phyloP scores from a whole-genome alignment of 2,888 invertebrate genomes.

The Archips crataeganus region DNA sequence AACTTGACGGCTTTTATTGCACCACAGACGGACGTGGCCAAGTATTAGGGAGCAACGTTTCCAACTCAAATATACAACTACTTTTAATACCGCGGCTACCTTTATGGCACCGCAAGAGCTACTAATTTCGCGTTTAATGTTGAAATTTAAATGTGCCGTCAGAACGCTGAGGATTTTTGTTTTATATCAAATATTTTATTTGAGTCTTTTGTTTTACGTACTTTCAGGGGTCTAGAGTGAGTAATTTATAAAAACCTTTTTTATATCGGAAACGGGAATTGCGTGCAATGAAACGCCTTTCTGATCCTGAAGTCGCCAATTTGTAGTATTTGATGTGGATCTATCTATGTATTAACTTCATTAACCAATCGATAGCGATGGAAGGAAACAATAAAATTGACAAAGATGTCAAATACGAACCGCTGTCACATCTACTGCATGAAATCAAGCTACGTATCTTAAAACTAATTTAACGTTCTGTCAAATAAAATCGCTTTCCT shows the following conservation, averaged over 20 bases:
- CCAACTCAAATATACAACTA: conserved; percentile 27
- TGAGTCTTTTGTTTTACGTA: background rate
- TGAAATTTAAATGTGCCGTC: conserved; percentile 29
- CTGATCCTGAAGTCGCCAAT: too few species aligned
- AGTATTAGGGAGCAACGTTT: conserved; percentile 35
- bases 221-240: conserved; percentile 10
- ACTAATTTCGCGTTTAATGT: conserved; percentile 37
- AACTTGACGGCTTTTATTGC: conserved; percentile 43
- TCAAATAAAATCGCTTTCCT: conserved; percentile 4
- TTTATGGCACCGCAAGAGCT: conserved; percentile 33
- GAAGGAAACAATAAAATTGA: too few species aligned
- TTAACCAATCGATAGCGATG: background rate
- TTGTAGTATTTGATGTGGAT: too few species aligned
- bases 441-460: background rate
- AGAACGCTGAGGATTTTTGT: background rate
- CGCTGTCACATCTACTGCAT: too few species aligned
- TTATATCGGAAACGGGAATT: background rate
- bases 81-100: conserved; percentile 40
- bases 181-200: conserved; percentile 12
- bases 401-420: too few species aligned
- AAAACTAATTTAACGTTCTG: background rate
- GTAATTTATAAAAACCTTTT: background rate
- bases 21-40: conserved; percentile 39
- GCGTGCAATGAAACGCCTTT: too few species aligned
- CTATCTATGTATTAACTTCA: too few species aligned